Percentiles rank a stretch among this genome's conserved stretches.
These are phyloP conservation scores for Caenorhabditis wallacei DNA, from an alignment of 2,888 invertebrate species.

Conservation along the genomic window DNA sequence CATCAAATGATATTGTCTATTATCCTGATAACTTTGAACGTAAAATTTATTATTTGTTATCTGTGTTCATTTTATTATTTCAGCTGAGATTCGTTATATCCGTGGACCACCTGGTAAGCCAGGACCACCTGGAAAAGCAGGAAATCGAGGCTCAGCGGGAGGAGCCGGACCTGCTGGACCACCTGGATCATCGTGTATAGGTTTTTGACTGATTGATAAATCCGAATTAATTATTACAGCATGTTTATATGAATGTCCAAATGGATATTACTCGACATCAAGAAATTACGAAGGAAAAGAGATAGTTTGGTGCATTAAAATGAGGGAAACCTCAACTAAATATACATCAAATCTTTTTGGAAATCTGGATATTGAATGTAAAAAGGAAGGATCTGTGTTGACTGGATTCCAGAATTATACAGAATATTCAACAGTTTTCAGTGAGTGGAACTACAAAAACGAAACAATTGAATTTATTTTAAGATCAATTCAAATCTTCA, in stretches of 20 bases:
- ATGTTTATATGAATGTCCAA: constrained; percentile 14
- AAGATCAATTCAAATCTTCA: constrained; percentile 10
- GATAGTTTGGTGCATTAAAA: constrained; percentile 23
- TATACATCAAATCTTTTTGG: constrained; percentile 11
- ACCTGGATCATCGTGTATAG: constrained; percentile 28
- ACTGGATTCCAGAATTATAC: constrained; percentile 31
- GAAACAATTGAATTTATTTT: neutral
- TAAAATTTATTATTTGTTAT: neutral
- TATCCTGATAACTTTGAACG: constrained; percentile 28
- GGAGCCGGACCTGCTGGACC: constrained; percentile 41
- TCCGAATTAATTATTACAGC: neutral
- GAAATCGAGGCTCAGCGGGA: constrained; percentile 4
- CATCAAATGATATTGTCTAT: constrained; percentile 1
- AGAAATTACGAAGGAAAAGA: constrained; percentile 13
- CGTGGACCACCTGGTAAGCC: constrained; percentile 28
- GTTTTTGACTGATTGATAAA: neutral
- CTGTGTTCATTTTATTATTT: neutral
- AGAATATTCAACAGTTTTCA: constrained; percentile 2
- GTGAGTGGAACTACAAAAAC: neutral
- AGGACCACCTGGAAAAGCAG: constrained; percentile 18
- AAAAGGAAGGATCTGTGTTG: constrained; percentile 19
- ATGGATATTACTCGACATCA: constrained; percentile 11
- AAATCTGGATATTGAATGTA: constrained; percentile 32
- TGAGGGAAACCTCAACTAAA: neutral
- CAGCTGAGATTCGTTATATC: constrained; percentile 29